Evolutionary conservation across 1,140 invertebrate genomes (phyloP), one percentile per base, ranked within the genome.

Genomic region (Dendrolimus kikuchii): DNA sequence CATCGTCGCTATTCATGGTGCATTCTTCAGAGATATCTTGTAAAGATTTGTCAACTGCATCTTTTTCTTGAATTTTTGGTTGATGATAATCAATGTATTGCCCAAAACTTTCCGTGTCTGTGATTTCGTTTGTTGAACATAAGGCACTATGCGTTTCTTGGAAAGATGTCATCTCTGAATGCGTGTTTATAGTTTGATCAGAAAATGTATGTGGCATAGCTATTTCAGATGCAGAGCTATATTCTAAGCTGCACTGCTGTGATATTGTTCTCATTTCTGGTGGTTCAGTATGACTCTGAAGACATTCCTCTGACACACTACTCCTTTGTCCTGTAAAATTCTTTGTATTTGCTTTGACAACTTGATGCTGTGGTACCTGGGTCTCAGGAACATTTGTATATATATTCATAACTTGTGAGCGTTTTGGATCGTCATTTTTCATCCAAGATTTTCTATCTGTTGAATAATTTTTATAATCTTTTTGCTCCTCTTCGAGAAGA

Each of bases 311-410:
- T 2, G 82, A 87, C 6, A 84, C 74, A 47, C 80, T 87, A 43
- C 71, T 77, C 8, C 79, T 69, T 53, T 83, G 79, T 0, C 68
- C 75, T 23, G 78, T 78, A 23, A 81, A 57, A 38, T 68, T 69
- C 63, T 87, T 71, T 3, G 82, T 59, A 55, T 85, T 81, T 0
- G 83, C 65, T 36, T 86, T 89, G 3, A 89, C 72, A 1, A 90
- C 66, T 66, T 90, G 89, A 57, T 90, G 90, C 65, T 90, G 89
- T 0, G 90, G 90, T 52, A 93, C 90, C 64, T 91, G 88, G 0
- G 92, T 92, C 74, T 92, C 91, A 0, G 92, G 92, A 7, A 93
- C 91, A 49, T 93, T 90, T 23, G 92, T 93, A 38, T 93, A 94
- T 55, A 92, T 94, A 61, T 93, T 94, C 62, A 93, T 92, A 39